These are phyloP conservation scores for Cerceris ruficornis DNA, from an alignment of 2,888 invertebrate genomes.

Conservation along the genomic window DNA sequence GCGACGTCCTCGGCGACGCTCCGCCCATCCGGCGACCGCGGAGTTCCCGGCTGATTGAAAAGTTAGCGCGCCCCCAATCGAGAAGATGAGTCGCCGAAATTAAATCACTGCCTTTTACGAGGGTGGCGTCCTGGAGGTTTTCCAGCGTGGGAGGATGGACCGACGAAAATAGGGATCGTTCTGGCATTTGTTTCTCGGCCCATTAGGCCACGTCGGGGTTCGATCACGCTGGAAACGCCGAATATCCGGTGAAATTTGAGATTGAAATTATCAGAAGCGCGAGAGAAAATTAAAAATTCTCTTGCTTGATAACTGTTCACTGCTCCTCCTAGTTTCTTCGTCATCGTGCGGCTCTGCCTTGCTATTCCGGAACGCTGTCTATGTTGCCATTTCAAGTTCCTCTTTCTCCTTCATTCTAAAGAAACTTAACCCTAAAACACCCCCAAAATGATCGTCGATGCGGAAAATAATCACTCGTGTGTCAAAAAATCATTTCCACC, in stretches of 20 bases:
- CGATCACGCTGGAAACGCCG: conserved; percentile 58
- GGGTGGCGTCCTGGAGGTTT: conserved; percentile 31
- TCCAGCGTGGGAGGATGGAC: conserved; percentile 26
- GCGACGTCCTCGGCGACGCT: conserved; percentile 28
- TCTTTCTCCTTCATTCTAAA: too few species aligned
- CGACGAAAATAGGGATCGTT: conserved; percentile 58
- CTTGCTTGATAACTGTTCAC: too few species aligned
- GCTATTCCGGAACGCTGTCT: too few species aligned
- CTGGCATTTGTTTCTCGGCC: conserved; percentile 74
- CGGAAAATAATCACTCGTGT: too few species aligned
- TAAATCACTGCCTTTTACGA: conserved; percentile 71
- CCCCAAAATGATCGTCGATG: too few species aligned
- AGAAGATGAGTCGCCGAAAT: conserved; percentile 76
- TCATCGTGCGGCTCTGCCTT: too few species aligned
- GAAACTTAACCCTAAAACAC: too few species aligned
- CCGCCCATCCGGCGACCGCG: conserved; percentile 53
- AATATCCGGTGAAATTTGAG: conserved; percentile 46
- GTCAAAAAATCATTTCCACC: too few species aligned
- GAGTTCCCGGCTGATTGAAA: conserved; percentile 76
- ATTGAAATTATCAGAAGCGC: conserved; percentile 5
- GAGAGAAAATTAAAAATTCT: too few species aligned
- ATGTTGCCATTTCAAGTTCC: too few species aligned
- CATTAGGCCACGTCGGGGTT: conserved; percentile 72
- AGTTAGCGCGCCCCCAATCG: conserved; percentile 76
- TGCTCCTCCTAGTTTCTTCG: too few species aligned